Percentiles rank a stretch among this genome's conserved stretches.
phyloP scores from a whole-genome alignment of 2,888 invertebrate species.

The Drosophila barbarae region DNA sequence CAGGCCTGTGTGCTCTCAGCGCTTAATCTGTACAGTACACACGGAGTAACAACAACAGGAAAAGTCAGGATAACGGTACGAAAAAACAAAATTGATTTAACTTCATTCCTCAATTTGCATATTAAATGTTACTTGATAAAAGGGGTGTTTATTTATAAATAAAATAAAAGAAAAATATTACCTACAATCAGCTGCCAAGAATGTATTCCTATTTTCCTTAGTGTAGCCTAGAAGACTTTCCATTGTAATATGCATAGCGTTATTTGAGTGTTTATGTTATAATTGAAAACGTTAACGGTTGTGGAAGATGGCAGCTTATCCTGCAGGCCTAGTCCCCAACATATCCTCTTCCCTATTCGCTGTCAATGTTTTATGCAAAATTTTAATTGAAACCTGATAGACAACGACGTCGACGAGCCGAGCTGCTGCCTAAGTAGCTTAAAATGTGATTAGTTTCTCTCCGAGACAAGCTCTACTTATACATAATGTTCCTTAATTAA shows the following conservation, averaged over 20 bases:
- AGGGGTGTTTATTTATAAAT: not conserved
- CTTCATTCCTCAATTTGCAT: not conserved
- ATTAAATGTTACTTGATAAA: no score
- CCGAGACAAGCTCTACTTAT: slow-evolving; percentile 8
- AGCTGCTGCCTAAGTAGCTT: slow-evolving; percentile 19
- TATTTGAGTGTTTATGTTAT: slow-evolving; percentile 54
- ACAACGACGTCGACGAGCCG: slow-evolving; percentile 10
- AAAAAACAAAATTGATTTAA: not conserved
- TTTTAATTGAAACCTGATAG: slow-evolving; percentile 40
- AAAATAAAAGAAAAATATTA: not conserved
- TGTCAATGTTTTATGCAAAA: slow-evolving; percentile 21
- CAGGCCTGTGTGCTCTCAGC: slow-evolving; percentile 50
- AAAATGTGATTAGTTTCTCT: slow-evolving; percentile 16
- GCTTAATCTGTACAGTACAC: slow-evolving; percentile 60
- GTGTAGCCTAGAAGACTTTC: slow-evolving; percentile 3
- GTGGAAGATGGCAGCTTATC: slow-evolving; percentile 40
- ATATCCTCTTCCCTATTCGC: slow-evolving; percentile 3
- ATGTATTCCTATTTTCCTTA: not conserved
- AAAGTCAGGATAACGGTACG: slow-evolving; percentile 14
- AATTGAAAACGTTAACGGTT: slow-evolving; percentile 60
- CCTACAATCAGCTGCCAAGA: no score
- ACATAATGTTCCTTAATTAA: slow-evolving; percentile 17
- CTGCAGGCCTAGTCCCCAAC: slow-evolving; percentile 27
- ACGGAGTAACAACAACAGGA: slow-evolving; percentile 37
- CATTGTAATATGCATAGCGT: slow-evolving; percentile 22